Base-by-base conservation (phyloP, 1,140 invertebrate species). In the Microplitis demolitor region DNA sequence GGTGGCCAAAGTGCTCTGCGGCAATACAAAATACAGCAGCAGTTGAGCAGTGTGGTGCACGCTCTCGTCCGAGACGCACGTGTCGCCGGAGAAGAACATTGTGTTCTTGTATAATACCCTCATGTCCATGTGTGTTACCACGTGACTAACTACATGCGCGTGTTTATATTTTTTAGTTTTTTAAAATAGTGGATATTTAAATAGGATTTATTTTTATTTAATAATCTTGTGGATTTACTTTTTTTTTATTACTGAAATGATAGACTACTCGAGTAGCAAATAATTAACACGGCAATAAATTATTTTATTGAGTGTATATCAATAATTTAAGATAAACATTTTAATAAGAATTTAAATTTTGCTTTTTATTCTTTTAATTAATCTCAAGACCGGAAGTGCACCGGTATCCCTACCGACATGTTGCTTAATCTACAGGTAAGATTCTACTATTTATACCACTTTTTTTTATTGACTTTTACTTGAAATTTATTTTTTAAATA, bases 11-110 rank as follows among this genome's bases (percentile, higher is more conserved):
- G 35, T 69, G 53, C 53, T 53, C 16, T n/a, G 50, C 31, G 50
- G 64, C 64, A 53, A 53, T 53, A 66, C 64, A 34, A 54, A 66
- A 66, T 53, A 37, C 64, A 35, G 50, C 64, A 66, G 64, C 64
- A 66, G 64, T 66, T 16, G 45, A 66, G 45, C 64, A 66, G 64
- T 66, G 45, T 66, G 66, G 66, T 68, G 53, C 66, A 58, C 66
- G 66, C 66, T 68, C 51, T 68, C 54, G 66, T 54, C 66, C 53
- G 66, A 39, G 53, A 68, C 66, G 53, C 54, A 68, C 66, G 66
- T 39, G 64, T 66, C 13, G 9, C 31, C 31, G n/a, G 67, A n/a
- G 35, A 51, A 58, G 63, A 69, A 70, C 5, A 39, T 50, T 60
- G 39, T 24, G 16, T n/a, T 50, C 33, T 45, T 50, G 6, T 33